Conservation (phyloP, 92 coral and sea anemone species). For the Nematostella vectensis region DNA sequence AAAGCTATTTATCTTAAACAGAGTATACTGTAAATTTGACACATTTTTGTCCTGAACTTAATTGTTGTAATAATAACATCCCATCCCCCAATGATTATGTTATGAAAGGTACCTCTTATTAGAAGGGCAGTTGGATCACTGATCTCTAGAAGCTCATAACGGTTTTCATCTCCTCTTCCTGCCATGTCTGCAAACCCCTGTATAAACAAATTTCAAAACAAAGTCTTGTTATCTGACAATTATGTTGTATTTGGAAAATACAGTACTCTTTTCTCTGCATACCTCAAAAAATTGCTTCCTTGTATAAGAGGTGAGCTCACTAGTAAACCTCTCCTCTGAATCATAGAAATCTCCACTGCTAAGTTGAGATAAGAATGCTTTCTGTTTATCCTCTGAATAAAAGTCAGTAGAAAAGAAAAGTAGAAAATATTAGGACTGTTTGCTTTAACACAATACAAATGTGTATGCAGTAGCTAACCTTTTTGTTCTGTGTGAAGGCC, state of each 20-base stretch:
- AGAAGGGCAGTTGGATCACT: constrained; percentile 80
- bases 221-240: neutral
- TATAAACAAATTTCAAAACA: neutral
- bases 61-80: no score
- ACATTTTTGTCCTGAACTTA: no score
- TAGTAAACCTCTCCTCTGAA: constrained; percentile 78
- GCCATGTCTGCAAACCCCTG: constrained; percentile 97
- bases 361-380: constrained; percentile 66
- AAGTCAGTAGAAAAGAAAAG: no score
- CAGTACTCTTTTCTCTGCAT: neutral
- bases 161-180: constrained; percentile 61
- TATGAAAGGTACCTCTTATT: constrained; percentile 79
- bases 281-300: constrained; percentile 98
- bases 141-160: constrained; percentile 86
- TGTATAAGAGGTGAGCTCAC: constrained; percentile 76
- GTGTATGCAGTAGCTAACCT: neutral
- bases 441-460: neutral
- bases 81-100: no score
- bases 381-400: neutral
- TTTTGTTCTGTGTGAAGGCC: constrained; percentile 33
- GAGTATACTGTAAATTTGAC: no score
- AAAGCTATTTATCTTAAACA: no score
- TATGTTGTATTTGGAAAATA: neutral
- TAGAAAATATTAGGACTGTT: no score
- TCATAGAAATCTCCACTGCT: constrained; percentile 50